A percentile compares a stretch with the other conserved stretches of the same genome.
Evolutionary conservation across 2,888 invertebrate genomes (phyloP).

Genomic region (Xanthorhoe spadicearia): DNA sequence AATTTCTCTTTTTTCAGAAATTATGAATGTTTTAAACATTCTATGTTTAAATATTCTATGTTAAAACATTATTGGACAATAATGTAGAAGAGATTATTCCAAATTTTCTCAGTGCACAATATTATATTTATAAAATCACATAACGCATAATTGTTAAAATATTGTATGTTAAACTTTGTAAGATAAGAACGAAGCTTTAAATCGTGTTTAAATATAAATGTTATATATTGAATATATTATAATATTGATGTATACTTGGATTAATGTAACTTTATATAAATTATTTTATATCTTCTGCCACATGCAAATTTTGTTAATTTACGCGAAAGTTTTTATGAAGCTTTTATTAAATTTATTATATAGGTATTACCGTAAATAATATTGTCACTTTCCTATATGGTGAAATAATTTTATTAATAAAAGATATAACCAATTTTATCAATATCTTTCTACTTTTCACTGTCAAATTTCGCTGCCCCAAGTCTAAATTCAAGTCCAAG

Average conservation of each 20-base stretch:
- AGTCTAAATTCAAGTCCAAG: conserved; percentile 14
- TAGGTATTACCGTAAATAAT: too few relatives aligned
- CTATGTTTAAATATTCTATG: too few relatives aligned
- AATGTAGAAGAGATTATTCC: conserved; percentile 68
- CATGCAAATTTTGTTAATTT: neutral
- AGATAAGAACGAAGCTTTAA: conserved; percentile 80
- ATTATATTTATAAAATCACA: conserved; percentile 31
- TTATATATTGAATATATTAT: conserved; percentile 41
- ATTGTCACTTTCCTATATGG: neutral
- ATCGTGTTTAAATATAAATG: conserved; percentile 71
- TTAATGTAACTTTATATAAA: conserved; percentile 24
- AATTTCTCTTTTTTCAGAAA: conserved; percentile 24
- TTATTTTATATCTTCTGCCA: conserved; percentile 15
- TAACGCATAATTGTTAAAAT: conserved; percentile 44
- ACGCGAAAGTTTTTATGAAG: neutral
- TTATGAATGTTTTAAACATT: conserved; percentile 70
- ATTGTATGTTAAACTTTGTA: conserved; percentile 62
- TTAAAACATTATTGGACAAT: conserved; percentile 72
- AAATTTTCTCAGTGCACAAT: conserved; percentile 40
- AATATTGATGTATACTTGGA: conserved; percentile 33
- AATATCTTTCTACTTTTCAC: conserved; percentile 3
- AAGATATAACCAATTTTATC: neutral
- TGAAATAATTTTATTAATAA: neutral
- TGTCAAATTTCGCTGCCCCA: conserved; percentile 8
- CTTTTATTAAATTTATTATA: neutral